Evolutionary conservation across 1,140 invertebrate genomes (phyloP).

Genomic region (Lepeophtheirus salmonis): DNA sequence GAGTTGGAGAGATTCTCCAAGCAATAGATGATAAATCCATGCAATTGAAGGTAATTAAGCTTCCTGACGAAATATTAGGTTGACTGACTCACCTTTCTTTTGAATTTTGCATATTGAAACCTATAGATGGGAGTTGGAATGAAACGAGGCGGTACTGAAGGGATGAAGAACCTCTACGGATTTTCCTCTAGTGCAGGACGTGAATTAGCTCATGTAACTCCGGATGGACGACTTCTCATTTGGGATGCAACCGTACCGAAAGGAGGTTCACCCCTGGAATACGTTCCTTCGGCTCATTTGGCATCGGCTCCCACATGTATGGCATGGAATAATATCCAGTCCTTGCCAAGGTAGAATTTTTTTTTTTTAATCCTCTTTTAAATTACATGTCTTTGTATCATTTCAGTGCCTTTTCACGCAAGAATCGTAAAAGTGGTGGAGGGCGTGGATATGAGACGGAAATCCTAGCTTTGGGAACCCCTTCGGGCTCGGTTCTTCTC

Average conservation of each 20-base stretch:
- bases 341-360: too few relatives aligned
- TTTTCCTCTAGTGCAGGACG: not conserved
- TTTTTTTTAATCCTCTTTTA: too few relatives aligned
- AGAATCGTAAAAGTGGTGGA: too few relatives aligned
- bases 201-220: not conserved
- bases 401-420: too few relatives aligned
- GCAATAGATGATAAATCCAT: not conserved
- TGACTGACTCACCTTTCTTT: not conserved
- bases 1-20: not conserved
- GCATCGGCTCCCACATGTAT: not conserved
- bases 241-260: not conserved
- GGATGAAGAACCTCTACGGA: too few relatives aligned
- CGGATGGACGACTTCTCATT: constrained; percentile 2
- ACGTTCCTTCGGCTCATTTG: not conserved
- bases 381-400: too few relatives aligned
- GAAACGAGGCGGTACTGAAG: not conserved
- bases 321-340: not conserved
- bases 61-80: not conserved
- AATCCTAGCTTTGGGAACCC: not conserved
- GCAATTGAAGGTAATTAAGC: not conserved
- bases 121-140: not conserved
- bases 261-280: not conserved
- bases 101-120: not conserved
- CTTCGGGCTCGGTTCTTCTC: not conserved
- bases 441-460: not conserved